Base-by-base conservation (phyloP, 2,113 vertebrate genomes). In the Erpornis zantholeuca region DNA sequence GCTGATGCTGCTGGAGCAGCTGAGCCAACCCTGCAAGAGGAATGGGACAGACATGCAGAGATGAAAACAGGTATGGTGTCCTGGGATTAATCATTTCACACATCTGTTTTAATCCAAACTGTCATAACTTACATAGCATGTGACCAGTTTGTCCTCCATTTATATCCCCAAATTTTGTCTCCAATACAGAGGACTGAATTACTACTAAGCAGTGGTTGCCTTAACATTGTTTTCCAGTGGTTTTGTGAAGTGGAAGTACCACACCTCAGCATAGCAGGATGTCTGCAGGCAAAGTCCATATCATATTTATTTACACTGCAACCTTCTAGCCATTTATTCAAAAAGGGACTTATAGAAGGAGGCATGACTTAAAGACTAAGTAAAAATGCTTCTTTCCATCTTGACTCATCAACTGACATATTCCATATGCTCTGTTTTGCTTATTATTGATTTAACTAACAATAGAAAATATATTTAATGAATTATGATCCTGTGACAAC, bases 371-470 rank as follows among this genome's bases (percentile, higher is more conserved):
- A 75, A 86, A 82, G 83, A 72, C 68, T 88, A 63, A 84, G 82
- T 92, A 87, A 93, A 95, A 65, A 65, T 70, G 28, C 94, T 97
- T 96, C 59, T 78, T 96, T 90, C 88, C 73, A 53, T 96, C 95
- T 92, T 97, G 94, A 97, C 36, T 97, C 91, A 91, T 86, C 80
- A 96, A 89, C 65, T 94, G 94, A 97, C 95, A 94, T 53, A 90
- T 87, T 96, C 94, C 92, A 93, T 92, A 88, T 88, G 93, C 60
- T 97, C 86, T 86, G 64, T 82, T 95, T 95, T 90, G 54, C 61
- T 91, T 93, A 82, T 88, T 96, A 93, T 94, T 94, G 88, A 95
- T 94, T 95, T 95, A 95, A 82, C 72, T 88, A 93, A 95, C 88
- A 92, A 96, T 96, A 85, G 94, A 92, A 90, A 94, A 82, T 88